These are phyloP conservation scores for Microhierax caerulescens DNA, from an alignment of 2,797 vertebrate genomes.

Conservation along the genomic window DNA sequence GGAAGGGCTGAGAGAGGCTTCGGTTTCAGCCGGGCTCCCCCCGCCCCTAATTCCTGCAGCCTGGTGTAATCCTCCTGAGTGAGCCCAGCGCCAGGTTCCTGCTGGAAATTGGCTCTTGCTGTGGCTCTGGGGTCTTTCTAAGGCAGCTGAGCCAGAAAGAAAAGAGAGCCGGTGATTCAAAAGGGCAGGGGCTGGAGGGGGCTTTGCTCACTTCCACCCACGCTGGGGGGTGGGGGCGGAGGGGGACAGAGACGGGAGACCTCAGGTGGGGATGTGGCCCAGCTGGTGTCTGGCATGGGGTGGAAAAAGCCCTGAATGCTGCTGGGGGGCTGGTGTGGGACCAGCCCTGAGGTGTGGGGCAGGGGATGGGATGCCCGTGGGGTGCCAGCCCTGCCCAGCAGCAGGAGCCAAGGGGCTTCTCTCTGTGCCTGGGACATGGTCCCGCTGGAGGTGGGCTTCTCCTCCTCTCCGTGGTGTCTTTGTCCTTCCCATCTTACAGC, in stretches of 20 bases:
- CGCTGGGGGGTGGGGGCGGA: too few relatives aligned
- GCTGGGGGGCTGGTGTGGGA: background rate
- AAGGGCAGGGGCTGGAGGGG: background rate
- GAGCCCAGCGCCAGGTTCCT: constrained; percentile 49
- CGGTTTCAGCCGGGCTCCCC: background rate
- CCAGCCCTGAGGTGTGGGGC: fast-evolving
- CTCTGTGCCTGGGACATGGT: fast-evolving
- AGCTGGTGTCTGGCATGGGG: background rate
- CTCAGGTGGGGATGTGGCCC: background rate
- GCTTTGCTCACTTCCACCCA: background rate
- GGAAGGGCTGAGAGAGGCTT: background rate
- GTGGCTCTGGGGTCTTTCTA: constrained; percentile 26
- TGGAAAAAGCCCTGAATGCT: background rate
- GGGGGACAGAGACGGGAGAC: background rate
- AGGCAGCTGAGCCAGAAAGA: constrained; percentile 47
- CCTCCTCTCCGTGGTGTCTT: background rate
- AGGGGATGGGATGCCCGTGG: background rate
- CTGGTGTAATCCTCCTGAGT: constrained; percentile 50
- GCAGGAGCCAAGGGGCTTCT: background rate
- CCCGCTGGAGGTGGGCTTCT: background rate
- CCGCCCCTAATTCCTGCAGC: constrained; percentile 48
- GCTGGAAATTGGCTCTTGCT: constrained; percentile 60
- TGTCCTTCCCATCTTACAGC: too few relatives aligned
- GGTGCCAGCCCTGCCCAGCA: background rate
- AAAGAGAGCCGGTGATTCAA: background rate